Evolutionary conservation across 1,140 invertebrate genomes (phyloP).

Genomic region (Charaxes varanes): DNA sequence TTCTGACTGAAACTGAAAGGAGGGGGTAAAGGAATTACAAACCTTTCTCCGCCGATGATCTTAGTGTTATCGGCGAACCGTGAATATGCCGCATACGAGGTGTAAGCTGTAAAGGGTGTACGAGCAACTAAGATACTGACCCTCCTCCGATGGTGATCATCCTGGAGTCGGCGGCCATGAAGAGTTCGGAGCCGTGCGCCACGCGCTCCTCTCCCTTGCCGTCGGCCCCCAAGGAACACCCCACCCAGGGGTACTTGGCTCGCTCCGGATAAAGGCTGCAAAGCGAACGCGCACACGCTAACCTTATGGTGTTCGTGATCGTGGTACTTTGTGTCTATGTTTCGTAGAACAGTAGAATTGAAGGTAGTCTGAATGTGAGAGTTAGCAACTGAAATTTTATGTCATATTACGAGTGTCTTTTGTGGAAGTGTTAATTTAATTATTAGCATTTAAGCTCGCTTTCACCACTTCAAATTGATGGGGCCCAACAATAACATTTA

Average conservation of each 20-base stretch:
- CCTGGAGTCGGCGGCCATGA: constrained; percentile 95
- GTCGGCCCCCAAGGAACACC: constrained; percentile 68
- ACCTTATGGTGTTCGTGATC: not conserved
- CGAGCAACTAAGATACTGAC: constrained; percentile 30
- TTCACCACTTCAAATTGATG: no score
- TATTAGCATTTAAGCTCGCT: no score
- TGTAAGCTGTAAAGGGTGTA: constrained; percentile 73
- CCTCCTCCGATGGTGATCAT: constrained; percentile 89
- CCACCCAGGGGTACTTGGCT: constrained; percentile 95
- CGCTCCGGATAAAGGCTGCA: constrained; percentile 85
- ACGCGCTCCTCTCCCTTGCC: constrained; percentile 77
- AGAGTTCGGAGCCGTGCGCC: constrained; percentile 90
- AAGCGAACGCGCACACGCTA: constrained; percentile 35
- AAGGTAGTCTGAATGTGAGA: no score
- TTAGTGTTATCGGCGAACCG: constrained; percentile 94
- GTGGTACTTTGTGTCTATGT: not conserved
- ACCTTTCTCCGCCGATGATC: constrained; percentile 83
- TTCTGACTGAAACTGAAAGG: not conserved
- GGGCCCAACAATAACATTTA: no score
- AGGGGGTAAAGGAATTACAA: constrained; percentile 8
- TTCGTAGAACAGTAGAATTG: not conserved
- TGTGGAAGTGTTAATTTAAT: no score
- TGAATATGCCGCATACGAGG: constrained; percentile 91
- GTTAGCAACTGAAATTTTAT: no score
- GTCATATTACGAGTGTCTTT: no score